Conservation (phyloP, 2,888 invertebrate genomes). For the Hoplodrina blanda region DNA sequence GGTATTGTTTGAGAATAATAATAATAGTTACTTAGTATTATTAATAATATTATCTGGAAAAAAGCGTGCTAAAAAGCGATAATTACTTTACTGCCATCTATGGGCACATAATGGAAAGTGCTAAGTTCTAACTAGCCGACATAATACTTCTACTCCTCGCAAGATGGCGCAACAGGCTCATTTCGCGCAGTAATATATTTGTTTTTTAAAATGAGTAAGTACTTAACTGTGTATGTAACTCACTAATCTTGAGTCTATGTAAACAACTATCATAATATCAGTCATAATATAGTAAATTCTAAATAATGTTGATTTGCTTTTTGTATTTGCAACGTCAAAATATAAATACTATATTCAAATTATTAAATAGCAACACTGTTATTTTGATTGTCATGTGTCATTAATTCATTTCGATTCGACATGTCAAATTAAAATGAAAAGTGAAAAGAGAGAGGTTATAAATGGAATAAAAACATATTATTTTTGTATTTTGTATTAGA, state of each 20-base stretch:
- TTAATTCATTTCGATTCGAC: not conserved
- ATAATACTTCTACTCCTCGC: constrained; percentile 17
- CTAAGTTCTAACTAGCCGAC: not conserved
- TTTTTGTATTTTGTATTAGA: constrained; percentile 27
- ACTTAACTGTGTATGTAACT: no score
- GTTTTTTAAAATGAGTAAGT: no score
- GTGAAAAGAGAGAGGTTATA: constrained; percentile 60
- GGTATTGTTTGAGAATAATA: no score
- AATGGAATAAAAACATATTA: constrained; percentile 28
- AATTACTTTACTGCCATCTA: constrained; percentile 36
- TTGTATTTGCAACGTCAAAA: no score
- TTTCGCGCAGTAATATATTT: not conserved
- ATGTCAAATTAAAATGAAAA: constrained; percentile 32
- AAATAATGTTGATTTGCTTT: no score
- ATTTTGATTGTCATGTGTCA: constrained; percentile 41
- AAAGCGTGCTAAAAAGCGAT: not conserved
- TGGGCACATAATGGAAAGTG: not conserved
- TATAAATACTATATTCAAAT: not conserved
- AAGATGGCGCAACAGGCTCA: constrained; percentile 23
- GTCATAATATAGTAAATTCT: no score
- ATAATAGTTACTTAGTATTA: no score
- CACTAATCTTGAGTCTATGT: no score
- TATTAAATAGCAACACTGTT: constrained; percentile 45
- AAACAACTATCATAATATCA: no score
- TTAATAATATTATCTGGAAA: not conserved